Conservation (phyloP, 1,140 invertebrate genomes). For the Listronotus oregonensis region DNA sequence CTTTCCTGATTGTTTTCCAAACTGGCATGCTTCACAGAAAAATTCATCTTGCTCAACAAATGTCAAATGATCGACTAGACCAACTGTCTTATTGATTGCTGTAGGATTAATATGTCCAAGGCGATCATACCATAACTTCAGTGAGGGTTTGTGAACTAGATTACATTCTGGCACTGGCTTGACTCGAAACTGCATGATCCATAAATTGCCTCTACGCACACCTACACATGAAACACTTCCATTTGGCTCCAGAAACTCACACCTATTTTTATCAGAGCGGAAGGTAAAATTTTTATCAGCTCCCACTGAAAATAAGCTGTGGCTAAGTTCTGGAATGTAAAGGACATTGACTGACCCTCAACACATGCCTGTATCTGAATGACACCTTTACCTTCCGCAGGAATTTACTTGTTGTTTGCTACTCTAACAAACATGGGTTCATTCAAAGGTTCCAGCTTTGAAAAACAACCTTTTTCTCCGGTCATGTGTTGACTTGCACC, state of each 20-base stretch:
- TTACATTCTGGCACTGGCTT: not conserved
- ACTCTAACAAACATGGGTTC: slow-evolving; percentile 29
- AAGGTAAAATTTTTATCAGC: slow-evolving; percentile 26
- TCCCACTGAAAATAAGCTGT: slow-evolving; percentile 22
- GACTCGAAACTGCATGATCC: slow-evolving; percentile 12
- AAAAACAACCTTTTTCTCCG: not conserved
- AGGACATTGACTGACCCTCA: slow-evolving; percentile 22
- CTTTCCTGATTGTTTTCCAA: slow-evolving; percentile 14
- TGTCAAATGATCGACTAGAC: too few relatives aligned
- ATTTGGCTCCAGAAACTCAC: slow-evolving; percentile 22
- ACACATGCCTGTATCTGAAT: too few relatives aligned
- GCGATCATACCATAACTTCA: slow-evolving; percentile 52
- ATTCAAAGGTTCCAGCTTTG: not conserved
- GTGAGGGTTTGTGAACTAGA: not conserved
- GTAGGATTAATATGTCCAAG: slow-evolving; percentile 54
- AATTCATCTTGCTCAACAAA: too few relatives aligned
- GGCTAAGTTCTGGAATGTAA: slow-evolving; percentile 19
- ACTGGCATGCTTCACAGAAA: not conserved
- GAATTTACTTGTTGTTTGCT: slow-evolving; percentile 39
- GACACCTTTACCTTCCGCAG: too few relatives aligned
- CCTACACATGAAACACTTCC: slow-evolving; percentile 24
- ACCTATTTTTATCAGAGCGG: slow-evolving; percentile 17
- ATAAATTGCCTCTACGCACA: slow-evolving; percentile 9
- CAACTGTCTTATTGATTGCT: too few relatives aligned
- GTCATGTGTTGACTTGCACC: slow-evolving; percentile 1